Evolutionary conservation across 2,888 invertebrate genomes (phyloP), one percentile per base, ranked within the genome.

Genomic region (Gortyna flavago): DNA sequence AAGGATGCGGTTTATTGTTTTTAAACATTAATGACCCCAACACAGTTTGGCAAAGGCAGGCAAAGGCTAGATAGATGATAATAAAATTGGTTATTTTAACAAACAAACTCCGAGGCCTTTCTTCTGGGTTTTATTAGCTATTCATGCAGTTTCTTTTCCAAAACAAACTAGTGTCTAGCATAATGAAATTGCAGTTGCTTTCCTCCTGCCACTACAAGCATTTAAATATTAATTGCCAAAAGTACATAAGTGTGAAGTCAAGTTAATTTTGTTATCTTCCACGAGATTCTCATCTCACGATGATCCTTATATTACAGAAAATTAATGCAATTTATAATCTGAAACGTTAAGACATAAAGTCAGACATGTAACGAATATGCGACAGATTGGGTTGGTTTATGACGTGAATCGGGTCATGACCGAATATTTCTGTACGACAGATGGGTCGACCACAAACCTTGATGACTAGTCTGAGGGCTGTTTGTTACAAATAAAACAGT

Each of bases 351-450:
- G 38, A 41, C 57, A 54, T 62, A 72, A 65, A 65, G n/a, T 51
- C 62, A 41, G 29, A 64, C 8, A 48, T 77, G 82, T 79, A 57
- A 86, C 72, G 83, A 77, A 54, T 48, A 9, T 6, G 68, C 62
- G 76, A 80, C 75, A 72, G 57, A 68, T 76, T 67, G 38, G 44
- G 51, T 66, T 32, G 44, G 13, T 69, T 7, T 18, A 57, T 74
- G 77, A 74, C 71, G 75, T 51, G 13, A 83, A 79, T 64, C 77
- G 57, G 75, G 85, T 79, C 87, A 79, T 64, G 72, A 77, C 61
- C 74, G 64, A 77, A 75, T 84, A 85, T 86, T 82, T 75, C 62
- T 79, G 75, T 67, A 18, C 65, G 66, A 70, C 85, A 80, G 77
- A 87, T 84, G 80, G 61, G 29, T 13, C 51, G 21, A 72, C 77